Conservation (phyloP, 2,113 vertebrate genomes). For the Psammodynastes pulverulentus region DNA sequence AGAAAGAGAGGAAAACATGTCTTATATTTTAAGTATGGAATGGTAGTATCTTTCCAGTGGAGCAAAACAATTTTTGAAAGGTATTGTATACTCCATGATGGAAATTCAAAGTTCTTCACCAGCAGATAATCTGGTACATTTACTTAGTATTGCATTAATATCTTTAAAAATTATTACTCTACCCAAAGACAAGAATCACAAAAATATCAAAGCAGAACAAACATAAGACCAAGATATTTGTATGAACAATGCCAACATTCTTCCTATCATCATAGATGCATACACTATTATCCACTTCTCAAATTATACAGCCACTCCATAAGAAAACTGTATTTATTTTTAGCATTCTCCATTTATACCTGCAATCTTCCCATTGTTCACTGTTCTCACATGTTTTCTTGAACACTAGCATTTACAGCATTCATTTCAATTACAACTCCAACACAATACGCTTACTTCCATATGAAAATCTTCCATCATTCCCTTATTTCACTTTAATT, state of each 20-base stretch:
- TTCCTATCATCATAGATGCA: not conserved
- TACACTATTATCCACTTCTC: not conserved
- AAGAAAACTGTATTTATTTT: not conserved
- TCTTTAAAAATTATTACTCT: not conserved
- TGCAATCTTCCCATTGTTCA: not conserved
- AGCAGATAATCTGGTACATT: not conserved
- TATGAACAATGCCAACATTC: not conserved
- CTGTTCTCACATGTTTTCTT: not conserved
- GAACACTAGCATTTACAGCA: not conserved
- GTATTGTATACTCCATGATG: not conserved
- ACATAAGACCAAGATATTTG: not conserved
- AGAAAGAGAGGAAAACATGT: not conserved
- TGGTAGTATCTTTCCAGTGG: not conserved
- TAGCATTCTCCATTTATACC: not conserved
- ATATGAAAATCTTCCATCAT: not conserved
- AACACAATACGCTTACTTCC: not conserved
- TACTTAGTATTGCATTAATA: not conserved
- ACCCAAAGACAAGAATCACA: not conserved
- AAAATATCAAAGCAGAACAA: not conserved
- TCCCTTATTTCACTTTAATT: not conserved
- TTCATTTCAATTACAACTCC: not conserved
- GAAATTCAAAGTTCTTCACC: not conserved
- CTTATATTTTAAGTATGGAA: not conserved
- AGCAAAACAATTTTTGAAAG: not conserved
- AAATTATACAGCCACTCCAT: not conserved